Evolutionary conservation across 2,797 vertebrate genomes (phyloP).

Genomic region (Columba guinea): DNA sequence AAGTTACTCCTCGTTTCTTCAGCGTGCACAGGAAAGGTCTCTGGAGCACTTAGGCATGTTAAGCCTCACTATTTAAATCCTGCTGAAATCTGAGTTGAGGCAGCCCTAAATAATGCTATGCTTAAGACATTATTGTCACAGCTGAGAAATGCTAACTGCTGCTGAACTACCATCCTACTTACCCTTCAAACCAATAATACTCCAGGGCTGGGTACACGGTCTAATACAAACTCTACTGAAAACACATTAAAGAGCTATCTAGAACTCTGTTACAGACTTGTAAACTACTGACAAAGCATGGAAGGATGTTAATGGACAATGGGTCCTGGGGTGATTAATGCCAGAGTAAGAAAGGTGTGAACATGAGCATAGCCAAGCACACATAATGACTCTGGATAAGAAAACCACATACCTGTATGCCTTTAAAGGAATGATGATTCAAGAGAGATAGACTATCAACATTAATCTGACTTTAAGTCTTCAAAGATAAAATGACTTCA

Average conservation of each 20-base stretch:
- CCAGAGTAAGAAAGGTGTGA: conserved; percentile 3
- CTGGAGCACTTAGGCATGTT: not conserved
- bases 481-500: not conserved
- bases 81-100: not conserved
- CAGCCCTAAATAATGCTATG: not conserved
- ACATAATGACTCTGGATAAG: conserved; percentile 4
- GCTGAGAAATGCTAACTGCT: not conserved
- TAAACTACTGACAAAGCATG: not conserved
- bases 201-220: not conserved
- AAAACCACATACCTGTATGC: not conserved
- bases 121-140: not conserved
- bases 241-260: not conserved
- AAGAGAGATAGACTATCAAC: not conserved
- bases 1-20: not conserved
- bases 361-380: not conserved
- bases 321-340: not conserved
- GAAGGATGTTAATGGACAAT: not conserved
- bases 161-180: not conserved
- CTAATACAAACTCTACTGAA: not conserved
- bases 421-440: not conserved
- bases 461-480: not conserved
- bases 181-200: not conserved
- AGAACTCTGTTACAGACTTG: not conserved
- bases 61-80: not conserved
- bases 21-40: not conserved